Evolutionary conservation across 1,140 invertebrate species (phyloP), one percentile per base, ranked within the genome.

Genomic region (Aphelenchoides besseyi): DNA sequence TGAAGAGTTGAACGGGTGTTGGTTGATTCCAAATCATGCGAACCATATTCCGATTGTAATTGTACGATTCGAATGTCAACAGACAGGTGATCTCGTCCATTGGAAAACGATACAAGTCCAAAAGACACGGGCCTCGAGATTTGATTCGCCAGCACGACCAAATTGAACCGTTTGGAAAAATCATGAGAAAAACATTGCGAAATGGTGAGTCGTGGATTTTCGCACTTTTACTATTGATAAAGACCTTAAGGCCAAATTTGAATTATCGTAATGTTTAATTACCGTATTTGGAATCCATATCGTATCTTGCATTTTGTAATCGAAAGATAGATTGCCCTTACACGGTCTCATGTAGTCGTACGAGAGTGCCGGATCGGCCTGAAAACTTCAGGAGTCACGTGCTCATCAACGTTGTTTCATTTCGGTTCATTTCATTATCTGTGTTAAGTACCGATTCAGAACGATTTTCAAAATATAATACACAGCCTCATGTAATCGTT

Each of bases 101-200:
- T 29, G 82, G 82, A 66, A 83, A 83, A 71, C 74, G 35, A 36
- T 77, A 63, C 23, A 83, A 61, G 73, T 83, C 79, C 69, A 83
- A 71, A 9, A 52, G 59, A 54, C 82, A 83, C 2, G 82, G 82
- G 0, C 82, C 82, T 1, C 73, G 85, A 30, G 68, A 70, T 59
- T 84, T 83, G 35, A 83, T 83, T 66, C 82, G 52, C 74, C 78
- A 85, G 70, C 82, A 83, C 5, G 82, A 72, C 81, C 81, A 82
- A 26, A 82, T 67, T 2, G 81, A 81, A 16, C 79, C 82, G 71
- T 83, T 83, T 5, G 82, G 81, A 66, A 85, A 83, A 23, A 83
- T 82, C 82, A 83, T 83, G 0, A 83, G 54, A 68, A 83, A 83
- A 32, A 83, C 83, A 70, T 83, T 83, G n/a, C 73, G 66, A 69